phyloP scores from a whole-genome alignment of 2,888 invertebrate species.

The Spodoptera picta region DNA sequence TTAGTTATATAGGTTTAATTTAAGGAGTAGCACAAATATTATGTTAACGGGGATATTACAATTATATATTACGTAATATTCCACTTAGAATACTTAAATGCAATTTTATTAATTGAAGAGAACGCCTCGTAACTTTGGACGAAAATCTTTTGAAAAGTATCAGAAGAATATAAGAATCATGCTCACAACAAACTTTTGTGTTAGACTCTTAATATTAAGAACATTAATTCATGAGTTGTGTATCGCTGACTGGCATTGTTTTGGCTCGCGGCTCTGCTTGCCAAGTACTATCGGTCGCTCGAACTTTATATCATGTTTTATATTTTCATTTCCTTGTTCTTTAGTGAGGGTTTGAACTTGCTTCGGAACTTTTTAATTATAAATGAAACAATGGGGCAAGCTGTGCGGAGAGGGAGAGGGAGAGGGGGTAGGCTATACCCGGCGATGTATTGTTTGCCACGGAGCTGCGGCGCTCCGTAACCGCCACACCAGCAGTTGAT shows the following conservation, averaged over 20 bases:
- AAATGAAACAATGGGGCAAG: slow-evolving; percentile 43
- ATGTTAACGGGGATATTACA: too few relatives aligned
- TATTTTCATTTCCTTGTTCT: slow-evolving; percentile 33
- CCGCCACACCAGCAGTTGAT: not conserved
- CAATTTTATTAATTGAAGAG: too few relatives aligned
- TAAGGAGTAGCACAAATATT: too few relatives aligned
- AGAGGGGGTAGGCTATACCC: not conserved
- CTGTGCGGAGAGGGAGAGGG: not conserved
- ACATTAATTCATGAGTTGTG: too few relatives aligned
- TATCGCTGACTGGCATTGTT: slow-evolving; percentile 2
- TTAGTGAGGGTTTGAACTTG: slow-evolving; percentile 26
- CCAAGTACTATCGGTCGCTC: slow-evolving; percentile 19
- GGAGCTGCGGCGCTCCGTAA: slow-evolving; percentile 14
- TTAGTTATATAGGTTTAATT: too few relatives aligned
- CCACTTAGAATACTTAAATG: too few relatives aligned
- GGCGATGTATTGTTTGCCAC: slow-evolving; percentile 42
- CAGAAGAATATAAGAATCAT: too few relatives aligned
- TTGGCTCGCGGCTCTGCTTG: not conserved
- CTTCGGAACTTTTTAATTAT: slow-evolving; percentile 53
- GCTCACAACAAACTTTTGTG: too few relatives aligned
- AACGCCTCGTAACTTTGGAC: too few relatives aligned
- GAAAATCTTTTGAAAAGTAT: too few relatives aligned
- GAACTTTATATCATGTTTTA: slow-evolving; percentile 39
- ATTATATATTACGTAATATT: too few relatives aligned
- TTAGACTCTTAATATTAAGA: too few relatives aligned